Conservation (phyloP, 2,113 vertebrate species). For the Orcinus orca region DNA sequence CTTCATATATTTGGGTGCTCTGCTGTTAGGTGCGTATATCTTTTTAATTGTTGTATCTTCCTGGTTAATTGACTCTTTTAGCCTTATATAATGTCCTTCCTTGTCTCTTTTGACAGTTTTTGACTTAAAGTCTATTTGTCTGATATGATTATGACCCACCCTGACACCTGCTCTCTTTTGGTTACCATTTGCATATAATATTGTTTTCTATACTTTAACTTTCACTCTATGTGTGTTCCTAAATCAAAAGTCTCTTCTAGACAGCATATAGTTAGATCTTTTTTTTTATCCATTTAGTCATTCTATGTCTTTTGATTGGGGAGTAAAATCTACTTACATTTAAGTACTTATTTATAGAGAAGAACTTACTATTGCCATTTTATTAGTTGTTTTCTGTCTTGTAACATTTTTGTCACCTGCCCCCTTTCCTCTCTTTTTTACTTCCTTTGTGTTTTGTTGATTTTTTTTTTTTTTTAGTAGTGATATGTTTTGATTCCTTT, state of each 20-base stretch:
- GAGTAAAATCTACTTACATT: background rate
- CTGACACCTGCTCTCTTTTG: background rate
- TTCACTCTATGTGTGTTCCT: background rate
- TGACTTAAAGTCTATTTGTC: background rate
- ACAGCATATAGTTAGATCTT: background rate
- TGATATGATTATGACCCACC: background rate
- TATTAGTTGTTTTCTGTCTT: background rate
- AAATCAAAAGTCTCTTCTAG: background rate
- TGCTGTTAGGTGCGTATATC: background rate
- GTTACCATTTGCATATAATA: background rate
- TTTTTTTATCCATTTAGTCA: background rate
- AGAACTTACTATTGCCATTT: background rate
- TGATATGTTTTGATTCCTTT: background rate
- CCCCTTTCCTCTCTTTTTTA: background rate
- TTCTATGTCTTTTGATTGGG: background rate
- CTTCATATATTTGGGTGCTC: background rate
- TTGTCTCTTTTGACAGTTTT: background rate
- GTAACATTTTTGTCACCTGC: background rate
- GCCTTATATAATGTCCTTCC: background rate
- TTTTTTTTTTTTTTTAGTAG: background rate
- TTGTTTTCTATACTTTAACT: background rate
- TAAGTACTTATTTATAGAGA: background rate
- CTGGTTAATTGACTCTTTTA: background rate
- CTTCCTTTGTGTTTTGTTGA: background rate
- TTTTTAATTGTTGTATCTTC: background rate